Base-by-base conservation (phyloP, 2,888 invertebrate species). In the Hermaeophaga mercurialis region DNA sequence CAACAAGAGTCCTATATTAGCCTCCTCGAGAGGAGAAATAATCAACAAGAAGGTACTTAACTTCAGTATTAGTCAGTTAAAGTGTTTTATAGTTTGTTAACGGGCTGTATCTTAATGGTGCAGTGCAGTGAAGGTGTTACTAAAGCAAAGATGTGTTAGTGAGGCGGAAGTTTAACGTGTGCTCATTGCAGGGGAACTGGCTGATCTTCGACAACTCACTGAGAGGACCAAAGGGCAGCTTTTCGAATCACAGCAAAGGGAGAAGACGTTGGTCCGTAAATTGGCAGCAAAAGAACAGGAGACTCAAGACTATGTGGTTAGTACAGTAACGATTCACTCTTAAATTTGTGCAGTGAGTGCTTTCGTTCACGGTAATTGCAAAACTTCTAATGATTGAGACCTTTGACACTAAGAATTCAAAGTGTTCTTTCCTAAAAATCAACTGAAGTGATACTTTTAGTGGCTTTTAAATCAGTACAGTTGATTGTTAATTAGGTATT, bases 261-360 rank as follows among this genome's bases (percentile, higher is more conserved):
- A 97, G 79, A 93, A 93, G 79, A 89, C 95, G 63, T 85, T 97
- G 68, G 90, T 96, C 68, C 88, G 96, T 73, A 84, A 95, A 72
- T 84, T 97, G 66, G 91, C 96, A 59, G 90, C 92, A 64, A 97
- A 97, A 80, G 97, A 97, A 76, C 96, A 96, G 78, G 96, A 97
- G 81, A 87, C 95, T 77, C 95, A 96, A 80, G 96, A 96, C 80
- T 94, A 91, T 82, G 88, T 91, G 81, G 96, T 96, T 84, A 84
- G 90, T 83, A 77, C 59, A 63, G 62, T 46, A 60, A 58, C 64
- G 59, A 66, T 65, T 44, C 39, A 39, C 46, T 41, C 26, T 76
- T 71, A 70, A 71, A 66, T 67, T 59, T 69, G 70, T 66, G 64
- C 55, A 58, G 58, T 58, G 58, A 52, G 52, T 52, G 52, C 43